Conservation (phyloP, 2,797 vertebrate species). For the Enteromius paludinosus region DNA sequence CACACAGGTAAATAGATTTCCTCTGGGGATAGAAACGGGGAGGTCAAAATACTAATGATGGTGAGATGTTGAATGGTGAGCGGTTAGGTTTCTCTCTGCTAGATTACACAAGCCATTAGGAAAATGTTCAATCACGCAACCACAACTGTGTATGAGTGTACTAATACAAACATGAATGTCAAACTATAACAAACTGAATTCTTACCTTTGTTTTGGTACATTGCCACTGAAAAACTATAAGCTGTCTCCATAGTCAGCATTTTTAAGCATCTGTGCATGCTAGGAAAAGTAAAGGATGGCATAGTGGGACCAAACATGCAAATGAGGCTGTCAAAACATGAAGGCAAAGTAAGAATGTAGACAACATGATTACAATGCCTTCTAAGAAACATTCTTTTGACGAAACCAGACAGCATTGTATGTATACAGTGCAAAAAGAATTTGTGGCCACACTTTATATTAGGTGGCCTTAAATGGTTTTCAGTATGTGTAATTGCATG, state of each 20-base stretch:
- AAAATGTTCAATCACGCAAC: conserved; percentile 43
- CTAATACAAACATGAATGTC: not conserved
- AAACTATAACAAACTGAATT: not conserved
- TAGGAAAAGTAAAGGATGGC: not conserved
- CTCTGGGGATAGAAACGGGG: not conserved
- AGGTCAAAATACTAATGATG: conserved; percentile 52
- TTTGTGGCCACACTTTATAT: not conserved
- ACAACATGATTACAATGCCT: not conserved
- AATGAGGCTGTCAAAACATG: not conserved
- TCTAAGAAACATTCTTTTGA: not conserved
- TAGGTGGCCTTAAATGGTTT: not conserved
- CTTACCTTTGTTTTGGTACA: not conserved
- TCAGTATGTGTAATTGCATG: no score
- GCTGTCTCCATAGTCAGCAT: not conserved
- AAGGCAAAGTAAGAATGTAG: not conserved
- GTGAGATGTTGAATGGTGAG: conserved; percentile 44
- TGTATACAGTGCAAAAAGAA: not conserved
- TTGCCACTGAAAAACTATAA: not conserved
- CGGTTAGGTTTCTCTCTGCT: conserved; percentile 38
- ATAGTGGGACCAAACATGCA: not conserved
- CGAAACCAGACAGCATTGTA: not conserved
- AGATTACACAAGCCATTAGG: conserved; percentile 55
- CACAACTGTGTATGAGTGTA: not conserved
- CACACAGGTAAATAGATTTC: conserved; percentile 37
- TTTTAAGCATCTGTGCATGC: not conserved